Conservation (phyloP, 2,113 vertebrate genomes). For the Corythoichthys haematopterus region DNA sequence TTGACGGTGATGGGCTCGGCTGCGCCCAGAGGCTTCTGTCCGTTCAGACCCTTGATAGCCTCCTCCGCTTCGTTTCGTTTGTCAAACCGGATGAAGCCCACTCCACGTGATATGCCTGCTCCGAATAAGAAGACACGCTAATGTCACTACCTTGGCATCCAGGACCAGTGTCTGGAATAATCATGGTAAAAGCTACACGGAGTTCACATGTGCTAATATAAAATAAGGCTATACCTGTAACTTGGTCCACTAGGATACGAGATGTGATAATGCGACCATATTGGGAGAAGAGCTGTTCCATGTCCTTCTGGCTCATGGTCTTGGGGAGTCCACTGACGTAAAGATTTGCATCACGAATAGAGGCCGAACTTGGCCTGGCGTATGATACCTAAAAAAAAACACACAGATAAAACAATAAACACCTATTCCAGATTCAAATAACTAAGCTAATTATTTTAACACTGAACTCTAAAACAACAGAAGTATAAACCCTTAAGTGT, state of each 20-base stretch:
- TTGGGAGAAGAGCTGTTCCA: slow-evolving; percentile 94
- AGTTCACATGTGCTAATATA: not conserved
- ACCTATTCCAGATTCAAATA: too few relatives aligned
- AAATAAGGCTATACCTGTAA: slow-evolving; percentile 80
- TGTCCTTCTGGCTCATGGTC: slow-evolving; percentile 94
- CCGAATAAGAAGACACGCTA: slow-evolving; percentile 44
- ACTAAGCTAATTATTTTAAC: slow-evolving; percentile 28
- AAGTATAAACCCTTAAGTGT: slow-evolving; percentile 17
- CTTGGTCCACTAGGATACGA: slow-evolving; percentile 91
- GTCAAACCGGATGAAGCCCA: slow-evolving; percentile 96
- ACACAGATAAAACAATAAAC: too few relatives aligned
- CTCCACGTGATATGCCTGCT: slow-evolving; percentile 89
- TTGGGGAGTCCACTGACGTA: slow-evolving; percentile 93
- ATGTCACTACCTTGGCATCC: slow-evolving; percentile 52
- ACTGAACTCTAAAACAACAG: slow-evolving; percentile 22
- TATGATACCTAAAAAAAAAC: slow-evolving; percentile 80
- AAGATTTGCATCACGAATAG: slow-evolving; percentile 92
- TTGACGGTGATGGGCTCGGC: slow-evolving; percentile 94
- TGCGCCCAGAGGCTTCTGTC: slow-evolving; percentile 89
- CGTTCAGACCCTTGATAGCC: slow-evolving; percentile 92
- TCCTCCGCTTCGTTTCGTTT: slow-evolving; percentile 94
- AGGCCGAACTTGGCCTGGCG: slow-evolving; percentile 88
- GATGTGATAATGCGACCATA: slow-evolving; percentile 96
- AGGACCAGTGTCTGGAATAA: not conserved
- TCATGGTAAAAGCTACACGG: not conserved